Percentiles rank a stretch among this genome's conserved stretches.
Evolutionary conservation across 2,113 vertebrate genomes (phyloP).

Genomic region (Toxotes chatareus): DNA sequence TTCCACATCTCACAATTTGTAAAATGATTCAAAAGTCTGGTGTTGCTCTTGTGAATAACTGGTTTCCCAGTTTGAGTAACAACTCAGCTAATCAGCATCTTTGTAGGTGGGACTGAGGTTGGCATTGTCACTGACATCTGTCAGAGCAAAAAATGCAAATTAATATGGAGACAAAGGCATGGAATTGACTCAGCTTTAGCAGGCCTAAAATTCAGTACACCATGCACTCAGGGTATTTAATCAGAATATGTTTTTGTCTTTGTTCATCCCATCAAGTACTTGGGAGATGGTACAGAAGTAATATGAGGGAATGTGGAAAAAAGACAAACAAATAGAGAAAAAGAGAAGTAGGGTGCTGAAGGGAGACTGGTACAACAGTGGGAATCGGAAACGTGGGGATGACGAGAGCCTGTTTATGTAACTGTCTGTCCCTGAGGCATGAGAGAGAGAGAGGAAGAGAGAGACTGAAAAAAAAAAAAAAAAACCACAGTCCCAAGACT

Average conservation of each 20-base stretch:
- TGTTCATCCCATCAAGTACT: not conserved
- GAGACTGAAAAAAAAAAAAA: slow-evolving; percentile 58
- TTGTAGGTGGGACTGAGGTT: not conserved
- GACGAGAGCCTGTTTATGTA: slow-evolving; percentile 79
- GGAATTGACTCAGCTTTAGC: not conserved
- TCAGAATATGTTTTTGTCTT: not conserved
- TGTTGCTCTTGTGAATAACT: slow-evolving; percentile 10
- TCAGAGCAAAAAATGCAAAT: not conserved
- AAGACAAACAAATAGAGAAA: slow-evolving; percentile 20
- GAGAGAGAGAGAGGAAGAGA: slow-evolving; percentile 22
- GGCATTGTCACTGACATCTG: not conserved
- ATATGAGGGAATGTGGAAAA: slow-evolving; percentile 1
- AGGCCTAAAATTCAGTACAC: not conserved
- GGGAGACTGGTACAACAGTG: slow-evolving; percentile 52
- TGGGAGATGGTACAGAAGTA: not conserved
- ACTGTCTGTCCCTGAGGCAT: slow-evolving; percentile 71
- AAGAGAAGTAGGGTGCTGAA: slow-evolving; percentile 22
- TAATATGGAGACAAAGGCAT: not conserved
- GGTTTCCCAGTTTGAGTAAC: not conserved
- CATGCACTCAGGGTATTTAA: not conserved
- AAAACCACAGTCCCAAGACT: slow-evolving; percentile 64
- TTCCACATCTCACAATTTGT: slow-evolving; percentile 23
- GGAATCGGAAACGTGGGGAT: slow-evolving; percentile 65
- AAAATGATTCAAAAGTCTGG: slow-evolving; percentile 6
- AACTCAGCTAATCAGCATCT: slow-evolving; percentile 12